Base-by-base conservation (phyloP, 2,797 vertebrate species). In the Erethizon dorsatum region DNA sequence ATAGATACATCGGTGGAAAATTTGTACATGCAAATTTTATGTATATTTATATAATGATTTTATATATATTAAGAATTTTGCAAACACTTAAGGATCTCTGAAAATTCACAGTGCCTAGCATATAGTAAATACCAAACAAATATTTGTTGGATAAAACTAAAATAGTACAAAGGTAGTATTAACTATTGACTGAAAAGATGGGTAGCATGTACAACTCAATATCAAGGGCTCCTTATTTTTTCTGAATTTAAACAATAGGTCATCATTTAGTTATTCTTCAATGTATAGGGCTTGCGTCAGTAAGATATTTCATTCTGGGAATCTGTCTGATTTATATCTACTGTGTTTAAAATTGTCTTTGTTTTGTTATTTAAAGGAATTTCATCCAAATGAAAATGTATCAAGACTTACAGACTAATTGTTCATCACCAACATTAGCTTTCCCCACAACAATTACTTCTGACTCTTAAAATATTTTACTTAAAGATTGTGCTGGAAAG, bases 401-500 rank as follows among this genome's bases (percentile, higher is more conserved):
- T 20, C 6, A 79, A 10, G 33, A 52, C 8, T 90, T 91, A 85
- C 52, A 88, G 83, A 63, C 92, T 71, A 82, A 84, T 8, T 26
- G 8, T 2, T 50, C 50, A 57, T 14, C 6, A 11, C 57, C 33
- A 45, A 5, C 17, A 47, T 10, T 59, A 33, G 18, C 22, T 91
- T 89, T 59, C n/a, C 79, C 24, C n/a, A 83, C 8, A 93, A 12
- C 2, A 6, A 18, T 91, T 31, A 78, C 26, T n/a, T 88, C 47
- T 96, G 12, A 31, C 50, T n/a, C 17, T 96, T 77, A 91, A 52
- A 37, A 33, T 45, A 52, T 73, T 96, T 92, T 61, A 61, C 26
- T 15, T 45, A 83, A 61, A 92, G 31, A 80, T 82, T 95, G 92
- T 69, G 5, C 67, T 57, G 28, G 37, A 20, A 94, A 59, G 15